phyloP scores from a whole-genome alignment of 2,113 vertebrate genomes.

The Colinus virginianus region DNA sequence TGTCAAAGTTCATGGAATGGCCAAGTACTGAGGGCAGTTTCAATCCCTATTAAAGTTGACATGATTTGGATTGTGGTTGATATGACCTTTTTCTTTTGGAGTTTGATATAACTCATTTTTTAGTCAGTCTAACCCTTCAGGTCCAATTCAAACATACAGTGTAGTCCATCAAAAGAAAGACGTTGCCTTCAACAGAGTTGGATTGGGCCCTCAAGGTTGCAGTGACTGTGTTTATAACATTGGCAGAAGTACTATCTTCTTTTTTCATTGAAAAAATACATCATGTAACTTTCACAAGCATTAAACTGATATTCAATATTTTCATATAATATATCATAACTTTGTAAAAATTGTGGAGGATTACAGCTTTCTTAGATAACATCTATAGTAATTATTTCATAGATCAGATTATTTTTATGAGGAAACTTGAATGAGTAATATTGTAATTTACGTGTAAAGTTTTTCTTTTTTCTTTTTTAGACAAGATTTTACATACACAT shows the following conservation, averaged over 20 bases:
- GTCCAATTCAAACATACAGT: not conserved
- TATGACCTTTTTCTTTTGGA: not conserved
- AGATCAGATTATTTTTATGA: not conserved
- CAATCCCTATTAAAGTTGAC: slow-evolving; percentile 5
- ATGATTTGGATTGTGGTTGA: not conserved
- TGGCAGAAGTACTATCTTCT: not conserved
- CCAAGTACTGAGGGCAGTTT: not conserved
- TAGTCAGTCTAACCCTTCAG: slow-evolving; percentile 35
- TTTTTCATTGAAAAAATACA: not conserved
- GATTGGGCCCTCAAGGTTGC: not conserved
- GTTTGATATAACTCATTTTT: slow-evolving; percentile 28
- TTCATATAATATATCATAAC: not conserved
- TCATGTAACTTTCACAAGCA: not conserved
- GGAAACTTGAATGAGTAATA: not conserved
- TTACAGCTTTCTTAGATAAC: not conserved
- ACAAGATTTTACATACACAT: not conserved
- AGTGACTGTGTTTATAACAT: not conserved
- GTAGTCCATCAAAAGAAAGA: slow-evolving; percentile 23
- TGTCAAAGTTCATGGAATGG: not conserved
- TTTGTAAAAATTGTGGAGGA: not conserved
- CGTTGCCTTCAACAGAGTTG: not conserved
- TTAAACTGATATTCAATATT: not conserved
- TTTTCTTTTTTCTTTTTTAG: not conserved
- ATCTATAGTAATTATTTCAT: not conserved
- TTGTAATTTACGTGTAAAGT: not conserved